Base-by-base conservation (phyloP, 2,888 invertebrate species). In the Epicampocera succincta region DNA sequence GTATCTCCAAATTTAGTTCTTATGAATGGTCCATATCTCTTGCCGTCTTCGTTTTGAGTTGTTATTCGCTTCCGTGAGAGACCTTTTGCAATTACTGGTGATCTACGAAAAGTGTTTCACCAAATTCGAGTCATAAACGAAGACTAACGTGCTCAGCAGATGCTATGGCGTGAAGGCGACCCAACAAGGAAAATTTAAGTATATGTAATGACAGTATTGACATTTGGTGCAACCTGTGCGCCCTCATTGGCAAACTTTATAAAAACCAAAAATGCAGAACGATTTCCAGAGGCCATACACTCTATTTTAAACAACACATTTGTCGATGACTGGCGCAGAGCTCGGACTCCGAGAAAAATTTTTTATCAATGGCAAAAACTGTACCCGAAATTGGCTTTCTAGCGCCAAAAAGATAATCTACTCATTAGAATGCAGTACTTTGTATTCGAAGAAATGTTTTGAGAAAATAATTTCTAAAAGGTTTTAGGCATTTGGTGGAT, bases 91-190 rank as follows among this genome's bases (percentile, higher is more conserved):
- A 15, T 81, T 25, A 42, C 50, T 12, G 77, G 61, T 40, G 74
- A 82, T 38, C 78, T 78, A 25, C 33, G 50, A 13, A 52, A 83
- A 33, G 72, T 79, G 25, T 25, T 25, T 25, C 25, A 25, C 25
- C 25, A 25, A 5, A 48, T 82, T 9, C 44, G 56, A 11, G 42
- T 84, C 15, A 5, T 17, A 2, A 69, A 79, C 19, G 60, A 52
- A 3, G 82, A 83, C 33, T 75, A 71, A 58, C 11, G 15, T 17
- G 48, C 76, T 38, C 82, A 81, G 38, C 52, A 75, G 21, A 78
- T 84, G 61, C 60, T 83, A 42, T 83, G 82, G 82, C 82, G 77
- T 3, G 60, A 75, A 17, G 78, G 79, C 15, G 80, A 83, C 38
- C 38, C 44, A 1, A 54, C 74, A 2, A 72, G 52, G 9, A 25